These are phyloP conservation scores for Lagopus muta DNA, from an alignment of 2,113 vertebrate genomes.

Conservation along the genomic window DNA sequence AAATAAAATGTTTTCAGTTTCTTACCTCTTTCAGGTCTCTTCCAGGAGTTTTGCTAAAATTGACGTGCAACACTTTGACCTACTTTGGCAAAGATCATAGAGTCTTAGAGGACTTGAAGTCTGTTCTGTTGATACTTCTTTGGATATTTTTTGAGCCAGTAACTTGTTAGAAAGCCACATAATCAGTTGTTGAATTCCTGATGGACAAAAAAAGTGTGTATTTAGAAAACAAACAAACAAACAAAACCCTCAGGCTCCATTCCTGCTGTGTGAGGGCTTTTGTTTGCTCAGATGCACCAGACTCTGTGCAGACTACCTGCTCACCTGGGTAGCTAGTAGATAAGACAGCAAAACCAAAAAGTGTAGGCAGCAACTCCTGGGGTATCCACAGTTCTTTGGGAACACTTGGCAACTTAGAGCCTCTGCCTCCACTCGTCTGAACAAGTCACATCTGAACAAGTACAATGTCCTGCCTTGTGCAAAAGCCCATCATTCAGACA, in stretches of 20 bases:
- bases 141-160: conserved; percentile 3
- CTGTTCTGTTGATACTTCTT: conserved; percentile 2
- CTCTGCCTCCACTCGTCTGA: background rate
- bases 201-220: background rate
- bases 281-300: background rate
- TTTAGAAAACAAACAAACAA: background rate
- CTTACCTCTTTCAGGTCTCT: conserved; percentile 7
- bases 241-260: background rate
- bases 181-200: background rate
- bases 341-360: background rate
- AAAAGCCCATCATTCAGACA: background rate
- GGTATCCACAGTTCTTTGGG: background rate
- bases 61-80: background rate
- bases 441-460: background rate
- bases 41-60: conserved; percentile 28
- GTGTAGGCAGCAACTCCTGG: background rate
- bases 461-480: background rate
- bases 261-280: background rate
- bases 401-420: background rate
- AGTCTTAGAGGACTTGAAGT: background rate
- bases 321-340: background rate
- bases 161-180: conserved; percentile 18
- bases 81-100: conserved; percentile 23
- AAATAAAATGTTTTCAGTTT: conserved; percentile 44
- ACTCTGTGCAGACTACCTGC: background rate